Percentiles rank a stretch among this genome's conserved stretches.
Evolutionary conservation across 2,113 vertebrate genomes (phyloP).

Genomic region (Donacobius atricapilla): DNA sequence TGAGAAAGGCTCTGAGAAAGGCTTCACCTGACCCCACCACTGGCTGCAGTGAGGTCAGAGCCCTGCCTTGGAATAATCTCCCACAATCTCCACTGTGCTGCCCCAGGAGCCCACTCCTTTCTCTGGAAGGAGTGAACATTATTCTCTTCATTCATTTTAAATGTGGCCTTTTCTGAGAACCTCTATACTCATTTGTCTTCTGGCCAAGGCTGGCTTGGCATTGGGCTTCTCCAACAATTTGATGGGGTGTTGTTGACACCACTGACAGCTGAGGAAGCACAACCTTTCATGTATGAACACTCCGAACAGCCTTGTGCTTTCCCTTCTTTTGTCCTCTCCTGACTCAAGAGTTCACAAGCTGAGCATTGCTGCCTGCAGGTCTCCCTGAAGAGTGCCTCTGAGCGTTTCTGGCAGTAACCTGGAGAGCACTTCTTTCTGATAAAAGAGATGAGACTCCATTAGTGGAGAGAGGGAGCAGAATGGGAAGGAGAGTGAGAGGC

Average conservation of each 20-base stretch:
- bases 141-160: not conserved
- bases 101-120: not conserved
- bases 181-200: not conserved
- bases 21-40: not conserved
- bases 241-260: not conserved
- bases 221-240: not conserved
- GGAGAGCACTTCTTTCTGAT: conserved; percentile 10
- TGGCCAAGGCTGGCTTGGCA: not conserved
- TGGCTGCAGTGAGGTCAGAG: not conserved
- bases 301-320: not conserved
- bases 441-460: not conserved
- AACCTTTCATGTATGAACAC: not conserved
- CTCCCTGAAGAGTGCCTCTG: not conserved
- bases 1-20: not conserved
- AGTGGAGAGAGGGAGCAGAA: conserved; percentile 2
- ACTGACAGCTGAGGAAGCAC: not conserved
- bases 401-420: not conserved
- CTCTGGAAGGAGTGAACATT: not conserved
- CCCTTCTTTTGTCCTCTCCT: not conserved
- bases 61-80: not conserved
- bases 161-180: not conserved
- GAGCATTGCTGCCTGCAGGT: not conserved
- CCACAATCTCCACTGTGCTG: not conserved
- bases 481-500: not conserved
- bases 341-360: not conserved